Evolutionary conservation across 2,888 invertebrate genomes (phyloP).

Genomic region (Heteromurus nitidus): DNA sequence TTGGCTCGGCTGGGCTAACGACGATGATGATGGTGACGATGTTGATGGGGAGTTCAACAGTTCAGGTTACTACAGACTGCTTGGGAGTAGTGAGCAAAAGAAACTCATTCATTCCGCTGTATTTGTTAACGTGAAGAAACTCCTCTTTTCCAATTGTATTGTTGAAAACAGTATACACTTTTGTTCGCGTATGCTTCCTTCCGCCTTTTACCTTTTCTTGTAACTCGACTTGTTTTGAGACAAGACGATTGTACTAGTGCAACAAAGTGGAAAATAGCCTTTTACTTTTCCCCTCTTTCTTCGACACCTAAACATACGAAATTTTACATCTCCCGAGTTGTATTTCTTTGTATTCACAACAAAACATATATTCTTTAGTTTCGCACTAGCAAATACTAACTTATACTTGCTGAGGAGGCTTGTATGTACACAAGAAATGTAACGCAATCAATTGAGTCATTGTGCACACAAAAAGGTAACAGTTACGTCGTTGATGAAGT

Average conservation of each 20-base stretch:
- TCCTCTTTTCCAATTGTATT: slow-evolving; percentile 11
- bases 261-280: slow-evolving; percentile 52
- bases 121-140: slow-evolving; percentile 7
- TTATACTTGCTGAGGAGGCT: not conserved
- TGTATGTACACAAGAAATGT: not conserved
- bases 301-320: slow-evolving; percentile 42
- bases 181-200: not conserved
- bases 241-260: slow-evolving; percentile 52
- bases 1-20: slow-evolving; percentile 18
- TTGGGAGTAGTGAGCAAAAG: slow-evolving; percentile 34
- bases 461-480: slow-evolving; percentile 18
- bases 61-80: slow-evolving; percentile 26
- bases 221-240: slow-evolving; percentile 43
- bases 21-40: slow-evolving; percentile 31
- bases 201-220: slow-evolving; percentile 7
- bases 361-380: too few species aligned
- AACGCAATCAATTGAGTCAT: slow-evolving; percentile 21
- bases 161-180: not conserved
- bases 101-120: slow-evolving; percentile 39
- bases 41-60: slow-evolving; percentile 56
- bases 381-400: not conserved
- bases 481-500: slow-evolving; percentile 23
- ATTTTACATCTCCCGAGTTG: too few species aligned
- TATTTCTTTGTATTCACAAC: not conserved
- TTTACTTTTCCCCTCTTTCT: slow-evolving; percentile 34